Evolutionary conservation across 2,797 vertebrate species (phyloP).

Genomic region (Xenentodon cancila): DNA sequence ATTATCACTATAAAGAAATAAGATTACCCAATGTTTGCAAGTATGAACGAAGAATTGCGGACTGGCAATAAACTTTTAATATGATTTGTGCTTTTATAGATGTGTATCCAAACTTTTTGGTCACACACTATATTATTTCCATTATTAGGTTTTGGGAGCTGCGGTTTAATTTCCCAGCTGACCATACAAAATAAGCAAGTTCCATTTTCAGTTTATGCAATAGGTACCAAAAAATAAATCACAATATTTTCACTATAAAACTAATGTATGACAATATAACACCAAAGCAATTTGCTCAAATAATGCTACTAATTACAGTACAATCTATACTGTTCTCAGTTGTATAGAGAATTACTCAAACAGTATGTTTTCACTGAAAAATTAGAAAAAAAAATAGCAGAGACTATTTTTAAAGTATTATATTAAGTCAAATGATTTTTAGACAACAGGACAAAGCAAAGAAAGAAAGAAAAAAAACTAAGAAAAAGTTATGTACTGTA

Average conservation of each 20-base stretch:
- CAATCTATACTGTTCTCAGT: background rate
- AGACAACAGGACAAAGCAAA: too few species aligned
- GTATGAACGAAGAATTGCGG: slow-evolving; percentile 22
- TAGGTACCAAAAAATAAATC: slow-evolving; percentile 54
- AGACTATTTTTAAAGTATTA: background rate
- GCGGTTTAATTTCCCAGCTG: slow-evolving; percentile 78
- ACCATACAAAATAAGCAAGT: slow-evolving; percentile 66
- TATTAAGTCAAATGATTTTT: too few species aligned
- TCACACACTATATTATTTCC: slow-evolving; percentile 53
- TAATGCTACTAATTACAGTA: background rate
- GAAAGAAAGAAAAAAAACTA: too few species aligned
- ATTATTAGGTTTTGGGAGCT: slow-evolving; percentile 63
- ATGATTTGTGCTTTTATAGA: slow-evolving; percentile 55
- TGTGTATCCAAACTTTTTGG: slow-evolving; percentile 52
- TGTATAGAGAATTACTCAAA: slow-evolving; percentile 10
- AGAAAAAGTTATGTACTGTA: too few species aligned
- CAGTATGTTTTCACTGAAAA: slow-evolving; percentile 5
- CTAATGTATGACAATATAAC: slow-evolving; percentile 43
- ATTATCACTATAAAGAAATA: slow-evolving; percentile 16
- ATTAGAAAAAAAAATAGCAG: background rate
- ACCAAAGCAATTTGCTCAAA: slow-evolving; percentile 17
- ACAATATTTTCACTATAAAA: slow-evolving; percentile 39
- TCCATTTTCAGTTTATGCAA: slow-evolving; percentile 55
- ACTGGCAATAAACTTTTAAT: slow-evolving; percentile 56
- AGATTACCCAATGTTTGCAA: slow-evolving; percentile 10